Evolutionary conservation across 1,140 invertebrate genomes (phyloP).

Genomic region (Drosophila truncata): DNA sequence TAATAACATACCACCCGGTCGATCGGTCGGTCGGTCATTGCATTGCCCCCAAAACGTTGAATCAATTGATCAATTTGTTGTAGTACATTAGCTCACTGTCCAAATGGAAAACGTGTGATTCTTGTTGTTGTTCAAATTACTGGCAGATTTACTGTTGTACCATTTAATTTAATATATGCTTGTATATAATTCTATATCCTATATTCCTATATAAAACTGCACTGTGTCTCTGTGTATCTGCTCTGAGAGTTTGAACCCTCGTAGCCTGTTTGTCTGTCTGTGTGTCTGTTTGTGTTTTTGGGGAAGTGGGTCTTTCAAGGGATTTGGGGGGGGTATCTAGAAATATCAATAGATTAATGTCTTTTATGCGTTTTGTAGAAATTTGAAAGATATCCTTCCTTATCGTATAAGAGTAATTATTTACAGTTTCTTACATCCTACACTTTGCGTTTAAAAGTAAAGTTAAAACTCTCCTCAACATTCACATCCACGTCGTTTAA

Average conservation of each 20-base stretch:
- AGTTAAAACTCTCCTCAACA: conserved; percentile 51
- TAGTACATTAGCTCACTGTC: conserved; percentile 81
- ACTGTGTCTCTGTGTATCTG: conserved; percentile 42
- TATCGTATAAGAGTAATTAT: conserved; percentile 52
- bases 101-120: conserved; percentile 83
- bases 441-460: conserved; percentile 59
- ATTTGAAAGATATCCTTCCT: conserved; percentile 63
- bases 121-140: conserved; percentile 76
- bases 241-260: conserved; percentile 11
- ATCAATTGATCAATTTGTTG: conserved; percentile 77
- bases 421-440: conserved; percentile 51
- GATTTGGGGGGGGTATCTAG: conserved; percentile 15
- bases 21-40: conserved; percentile 20
- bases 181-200: conserved; percentile 53
- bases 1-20: conserved; percentile 68
- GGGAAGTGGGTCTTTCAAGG: conserved; percentile 3
- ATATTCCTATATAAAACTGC: conserved; percentile 56
- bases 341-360: conserved; percentile 64
- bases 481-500: conserved; percentile 2
- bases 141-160: conserved; percentile 78
- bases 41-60: conserved; percentile 61
- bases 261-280: conserved; percentile 1
- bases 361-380: conserved; percentile 72
- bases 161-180: conserved; percentile 56
- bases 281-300: conserved; percentile 4